phyloP scores from a whole-genome alignment of 1,140 invertebrate species.

The Apis laboriosa region DNA sequence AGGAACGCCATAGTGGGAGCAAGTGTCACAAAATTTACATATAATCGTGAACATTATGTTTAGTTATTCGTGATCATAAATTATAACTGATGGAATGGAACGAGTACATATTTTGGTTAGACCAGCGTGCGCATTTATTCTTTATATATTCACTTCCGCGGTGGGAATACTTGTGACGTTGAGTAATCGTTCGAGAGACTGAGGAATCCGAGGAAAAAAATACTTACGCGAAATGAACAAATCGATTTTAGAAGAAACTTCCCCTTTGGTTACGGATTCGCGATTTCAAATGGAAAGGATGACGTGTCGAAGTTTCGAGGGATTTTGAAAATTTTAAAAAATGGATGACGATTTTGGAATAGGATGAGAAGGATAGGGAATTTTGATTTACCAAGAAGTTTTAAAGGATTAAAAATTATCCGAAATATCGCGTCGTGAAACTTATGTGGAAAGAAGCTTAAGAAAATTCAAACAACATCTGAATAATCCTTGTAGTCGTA shows the following conservation, averaged over 20 bases:
- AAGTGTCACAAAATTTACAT: slow-evolving; percentile 23
- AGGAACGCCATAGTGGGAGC: background rate
- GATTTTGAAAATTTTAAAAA: background rate
- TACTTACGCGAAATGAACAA: background rate
- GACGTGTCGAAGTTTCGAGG: background rate
- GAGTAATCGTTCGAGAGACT: slow-evolving; percentile 15
- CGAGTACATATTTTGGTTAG: slow-evolving; percentile 36
- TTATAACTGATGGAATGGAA: slow-evolving; percentile 47
- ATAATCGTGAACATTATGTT: slow-evolving; percentile 39
- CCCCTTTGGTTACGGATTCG: background rate
- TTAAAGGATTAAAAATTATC: too few species aligned
- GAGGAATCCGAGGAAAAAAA: background rate
- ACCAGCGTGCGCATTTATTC: slow-evolving; percentile 25
- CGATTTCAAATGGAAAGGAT: background rate
- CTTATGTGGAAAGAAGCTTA: too few species aligned
- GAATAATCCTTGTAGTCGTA: too few species aligned
- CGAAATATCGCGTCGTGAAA: too few species aligned
- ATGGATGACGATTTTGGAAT: background rate
- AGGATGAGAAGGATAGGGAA: slow-evolving; percentile 1
- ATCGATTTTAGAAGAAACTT: background rate
- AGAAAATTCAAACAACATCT: too few species aligned
- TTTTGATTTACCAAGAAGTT: background rate
- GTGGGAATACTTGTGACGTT: slow-evolving; percentile 23
- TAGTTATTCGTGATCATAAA: slow-evolving; percentile 43
- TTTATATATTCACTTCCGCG: slow-evolving; percentile 31